Base-by-base conservation (phyloP, 2,113 vertebrate species). In the Pygoscelis antarcticus region DNA sequence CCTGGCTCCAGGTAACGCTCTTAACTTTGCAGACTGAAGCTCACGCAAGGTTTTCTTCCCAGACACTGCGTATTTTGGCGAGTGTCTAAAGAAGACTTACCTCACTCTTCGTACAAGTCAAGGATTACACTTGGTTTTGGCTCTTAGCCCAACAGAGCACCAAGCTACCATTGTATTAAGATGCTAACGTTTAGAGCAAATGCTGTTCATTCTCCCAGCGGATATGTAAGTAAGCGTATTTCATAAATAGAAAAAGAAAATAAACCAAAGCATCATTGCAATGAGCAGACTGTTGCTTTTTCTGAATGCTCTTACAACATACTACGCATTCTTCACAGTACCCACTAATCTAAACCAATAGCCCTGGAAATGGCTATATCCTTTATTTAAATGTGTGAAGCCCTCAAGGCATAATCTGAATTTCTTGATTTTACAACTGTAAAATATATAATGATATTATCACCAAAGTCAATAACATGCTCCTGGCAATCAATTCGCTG, bases 391-490 rank as follows among this genome's bases (percentile, higher is more conserved):
- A 97, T 94, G 66, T 92, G 78, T 74, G 66, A 80, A 60, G 49
- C 54, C 68, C 70, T 72, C 58, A 23, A 91, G 89, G 92, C 52
- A 94, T 58, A 14, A 64, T 92, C 90, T 81, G 71, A 94, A 96
- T 83, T 72, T 83, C 95, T 94, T 52, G 34, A 93, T 96, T 97
- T 96, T 95, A 96, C 2, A 69, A 95, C 84, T 93, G 51, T 90
- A 95, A 97, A 96, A 94, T 95, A 94, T 80, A 96, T 94, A 97
- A 95, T 75, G 92, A 96, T 97, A 94, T 95, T 91, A 95, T 95
- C 95, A 87, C 60, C 85, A 58, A 92, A 97, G 94, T 96, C 96
- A 97, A 97, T 97, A 97, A 93, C 74, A 86, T 72, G 93, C 91
- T 96, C 79, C 66, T 54, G 82, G 95, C 94, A 95, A 82, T 95